These are phyloP conservation scores for Cyanistes caeruleus DNA, from an alignment of 2,113 vertebrate species.

Conservation along the genomic window DNA sequence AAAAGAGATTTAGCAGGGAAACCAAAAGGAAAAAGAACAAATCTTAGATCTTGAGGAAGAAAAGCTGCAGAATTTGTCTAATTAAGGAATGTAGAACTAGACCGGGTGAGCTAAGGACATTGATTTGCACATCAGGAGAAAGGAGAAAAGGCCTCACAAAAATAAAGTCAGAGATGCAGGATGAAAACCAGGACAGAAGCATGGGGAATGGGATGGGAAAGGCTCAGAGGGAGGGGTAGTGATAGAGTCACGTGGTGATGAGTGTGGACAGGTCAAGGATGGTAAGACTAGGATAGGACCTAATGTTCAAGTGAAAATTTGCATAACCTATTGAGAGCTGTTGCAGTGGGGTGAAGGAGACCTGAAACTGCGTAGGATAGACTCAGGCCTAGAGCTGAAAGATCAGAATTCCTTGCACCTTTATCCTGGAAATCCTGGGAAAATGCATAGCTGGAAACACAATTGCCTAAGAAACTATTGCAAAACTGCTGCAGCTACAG, in stretches of 20 bases:
- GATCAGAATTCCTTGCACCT: background rate
- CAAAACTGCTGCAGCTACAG: slow-evolving; percentile 68
- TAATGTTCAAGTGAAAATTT: background rate
- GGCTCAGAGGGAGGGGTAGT: slow-evolving; percentile 1
- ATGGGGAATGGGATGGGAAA: slow-evolving; percentile 42
- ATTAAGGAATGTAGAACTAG: slow-evolving; percentile 66
- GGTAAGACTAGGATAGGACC: background rate
- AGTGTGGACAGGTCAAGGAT: slow-evolving; percentile 16
- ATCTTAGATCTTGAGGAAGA: background rate
- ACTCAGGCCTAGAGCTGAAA: background rate
- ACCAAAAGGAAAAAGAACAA: background rate
- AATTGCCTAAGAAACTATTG: background rate
- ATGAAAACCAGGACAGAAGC: slow-evolving; percentile 58
- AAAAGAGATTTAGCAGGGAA: background rate
- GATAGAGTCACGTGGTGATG: background rate
- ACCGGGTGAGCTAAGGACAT: slow-evolving; percentile 59
- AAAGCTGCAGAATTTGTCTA: slow-evolving; percentile 43
- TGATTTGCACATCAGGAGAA: slow-evolving; percentile 35
- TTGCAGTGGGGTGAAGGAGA: background rate
- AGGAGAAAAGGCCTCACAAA: slow-evolving; percentile 49
- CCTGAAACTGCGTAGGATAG: background rate
- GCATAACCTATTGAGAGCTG: background rate
- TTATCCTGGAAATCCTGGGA: background rate
- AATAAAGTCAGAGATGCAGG: slow-evolving; percentile 49
- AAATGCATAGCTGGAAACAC: background rate